Conservation (phyloP, 1,140 invertebrate species). For the Phortica variegata region DNA sequence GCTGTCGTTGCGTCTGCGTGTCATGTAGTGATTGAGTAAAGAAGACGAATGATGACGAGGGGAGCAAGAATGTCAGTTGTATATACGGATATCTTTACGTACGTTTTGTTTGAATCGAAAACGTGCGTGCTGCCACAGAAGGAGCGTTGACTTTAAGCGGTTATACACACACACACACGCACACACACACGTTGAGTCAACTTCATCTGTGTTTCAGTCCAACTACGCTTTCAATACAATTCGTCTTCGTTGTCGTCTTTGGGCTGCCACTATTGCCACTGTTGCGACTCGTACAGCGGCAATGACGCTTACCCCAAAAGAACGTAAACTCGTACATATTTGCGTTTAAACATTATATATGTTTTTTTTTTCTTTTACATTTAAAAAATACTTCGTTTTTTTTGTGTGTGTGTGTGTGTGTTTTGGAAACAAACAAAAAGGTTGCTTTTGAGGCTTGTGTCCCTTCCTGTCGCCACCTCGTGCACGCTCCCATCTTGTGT, state of each 20-base stretch:
- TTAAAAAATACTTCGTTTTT: constrained; percentile 25
- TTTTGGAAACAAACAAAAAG: too few relatives aligned
- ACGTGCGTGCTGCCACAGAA: constrained; percentile 56
- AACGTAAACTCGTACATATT: too few relatives aligned
- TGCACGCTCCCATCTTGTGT: constrained; percentile 2
- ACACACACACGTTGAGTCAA: constrained; percentile 43
- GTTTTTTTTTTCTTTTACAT: neutral
- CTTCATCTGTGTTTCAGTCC: constrained; percentile 37
- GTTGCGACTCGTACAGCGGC: constrained; percentile 10
- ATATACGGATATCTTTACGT: constrained; percentile 12
- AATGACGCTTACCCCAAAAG: neutral
- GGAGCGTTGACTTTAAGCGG: constrained; percentile 50
- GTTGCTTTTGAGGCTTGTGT: too few relatives aligned
- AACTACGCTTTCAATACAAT: constrained; percentile 46
- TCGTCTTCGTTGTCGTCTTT: constrained; percentile 23
- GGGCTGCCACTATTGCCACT: neutral
- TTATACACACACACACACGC: constrained; percentile 5
- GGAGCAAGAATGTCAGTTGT: constrained; percentile 26
- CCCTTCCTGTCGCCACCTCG: too few relatives aligned
- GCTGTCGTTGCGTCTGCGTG: constrained; percentile 16
- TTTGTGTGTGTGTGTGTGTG: too few relatives aligned
- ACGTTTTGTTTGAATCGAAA: constrained; percentile 45
- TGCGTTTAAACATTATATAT: too few relatives aligned
- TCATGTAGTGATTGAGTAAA: too few relatives aligned
- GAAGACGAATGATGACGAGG: too few relatives aligned